phyloP scores from a whole-genome alignment of 1,140 invertebrate genomes.

The Aphaenogaster floridana region DNA sequence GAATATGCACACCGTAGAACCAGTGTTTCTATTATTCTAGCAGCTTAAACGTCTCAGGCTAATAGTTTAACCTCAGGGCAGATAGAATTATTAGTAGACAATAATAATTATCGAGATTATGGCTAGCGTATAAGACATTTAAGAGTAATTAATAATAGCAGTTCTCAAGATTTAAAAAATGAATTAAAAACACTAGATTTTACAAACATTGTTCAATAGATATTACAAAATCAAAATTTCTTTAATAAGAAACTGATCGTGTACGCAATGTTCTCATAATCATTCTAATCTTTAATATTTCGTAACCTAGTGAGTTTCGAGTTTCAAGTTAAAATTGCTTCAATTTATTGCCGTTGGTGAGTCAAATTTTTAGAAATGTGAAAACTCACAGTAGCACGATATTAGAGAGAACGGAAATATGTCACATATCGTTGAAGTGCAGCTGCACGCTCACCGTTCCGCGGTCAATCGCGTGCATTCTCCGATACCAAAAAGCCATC shows the following conservation, averaged over 20 bases:
- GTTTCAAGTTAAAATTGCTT: neutral
- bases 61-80: conserved; percentile 2
- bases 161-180: neutral
- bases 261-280: neutral
- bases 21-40: conserved; percentile 48
- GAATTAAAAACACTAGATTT: neutral
- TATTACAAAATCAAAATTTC: neutral
- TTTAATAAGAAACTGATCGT: neutral
- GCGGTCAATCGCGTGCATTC: conserved; percentile 65
- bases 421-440: neutral
- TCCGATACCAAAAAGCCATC: conserved; percentile 71
- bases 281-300: neutral
- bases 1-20: conserved; percentile 30
- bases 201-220: neutral
- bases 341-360: neutral
- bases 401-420: conserved; percentile 8
- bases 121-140: neutral
- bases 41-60: conserved; percentile 11
- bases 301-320: neutral
- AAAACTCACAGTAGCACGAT: neutral
- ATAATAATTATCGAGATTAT: neutral
- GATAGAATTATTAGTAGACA: conserved; percentile 7
- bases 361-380: neutral
- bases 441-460: conserved; percentile 19
- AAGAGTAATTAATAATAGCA: neutral